A percentile compares a stretch with the other conserved stretches of the same genome.
These are phyloP conservation scores for Somateria mollissima DNA, from an alignment of 2,797 vertebrate species.

Conservation along the genomic window DNA sequence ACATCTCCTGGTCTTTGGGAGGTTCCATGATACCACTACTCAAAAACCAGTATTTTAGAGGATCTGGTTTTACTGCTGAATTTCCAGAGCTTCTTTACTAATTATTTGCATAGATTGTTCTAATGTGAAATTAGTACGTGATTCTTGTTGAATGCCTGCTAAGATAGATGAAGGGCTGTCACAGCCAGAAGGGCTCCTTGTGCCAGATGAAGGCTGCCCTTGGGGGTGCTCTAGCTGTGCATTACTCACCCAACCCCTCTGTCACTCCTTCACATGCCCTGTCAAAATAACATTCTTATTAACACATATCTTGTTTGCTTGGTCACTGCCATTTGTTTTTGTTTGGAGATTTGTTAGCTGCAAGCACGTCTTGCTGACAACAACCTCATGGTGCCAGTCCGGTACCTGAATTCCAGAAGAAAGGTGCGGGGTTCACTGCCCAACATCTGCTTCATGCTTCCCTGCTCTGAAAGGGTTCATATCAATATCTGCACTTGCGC, in stretches of 20 bases:
- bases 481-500: background rate
- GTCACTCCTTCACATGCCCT: rapidly evolving
- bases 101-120: background rate
- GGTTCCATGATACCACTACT: background rate
- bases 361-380: background rate
- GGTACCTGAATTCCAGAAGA: background rate
- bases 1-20: background rate
- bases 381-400: background rate
- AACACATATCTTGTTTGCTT: rapidly evolving
- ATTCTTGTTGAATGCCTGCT: background rate
- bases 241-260: rapidly evolving
- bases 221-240: background rate
- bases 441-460: background rate
- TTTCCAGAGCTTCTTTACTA: background rate
- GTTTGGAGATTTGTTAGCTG: background rate
- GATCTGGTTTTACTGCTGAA: background rate
- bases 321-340: background rate
- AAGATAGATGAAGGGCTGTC: background rate
- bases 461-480: background rate
- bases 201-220: background rate
- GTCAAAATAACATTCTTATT: background rate
- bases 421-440: background rate
- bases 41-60: background rate
- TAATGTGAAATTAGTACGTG: background rate
- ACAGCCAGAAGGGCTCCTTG: background rate